Base-by-base conservation (phyloP, 2,888 invertebrate genomes). In the Coenonympha arcania region DNA sequence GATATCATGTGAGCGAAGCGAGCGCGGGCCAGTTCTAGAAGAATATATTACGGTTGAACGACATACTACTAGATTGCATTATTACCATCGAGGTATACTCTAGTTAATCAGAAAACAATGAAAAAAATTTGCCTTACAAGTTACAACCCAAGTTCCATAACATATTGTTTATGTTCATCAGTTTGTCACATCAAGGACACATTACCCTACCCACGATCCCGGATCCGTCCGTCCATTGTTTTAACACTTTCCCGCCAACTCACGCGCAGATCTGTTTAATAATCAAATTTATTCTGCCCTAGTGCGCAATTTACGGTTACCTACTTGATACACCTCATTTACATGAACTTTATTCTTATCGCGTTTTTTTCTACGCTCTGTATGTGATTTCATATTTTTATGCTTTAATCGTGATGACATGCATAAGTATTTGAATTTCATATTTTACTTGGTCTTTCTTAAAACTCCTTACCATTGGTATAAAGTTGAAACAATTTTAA, bases 241-340 rank as follows among this genome's bases (percentile, higher is more conserved):
- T 19, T 13, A 15, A 19, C 41, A 41, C 19, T 18, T 9, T 4
- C 4, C 26, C 15, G 24, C 26, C 39, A n/a, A 31, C 44, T 54
- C 54, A 41, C 52, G 45, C 52, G 50, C 45, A 40, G 22, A 39
- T 20, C 47, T 47, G 36, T 47, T 54, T 44, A 40, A 44, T 47
- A 52, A 49, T 37, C 51, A 54, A 56, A 56, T 56, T 48, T 46
- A 56, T 53, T 56, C 54, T 18, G 16, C 18, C 18, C 31, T 20
- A 34, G 34, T 44, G 28, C 36, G 16, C 19, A 36, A 42, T 50
- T 39, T 50, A 48, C 44, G 28, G 48, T 48, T 40, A 33, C n/a
- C n/a, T n/a, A n/a, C n/a, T 34, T 34, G n/a, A 26, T 40, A 30
- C 34, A 31, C n/a, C n/a, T n/a, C n/a, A 37, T 31, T 47, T 48